phyloP scores from a whole-genome alignment of 2,797 vertebrate species.

The Scolopax rusticola region DNA sequence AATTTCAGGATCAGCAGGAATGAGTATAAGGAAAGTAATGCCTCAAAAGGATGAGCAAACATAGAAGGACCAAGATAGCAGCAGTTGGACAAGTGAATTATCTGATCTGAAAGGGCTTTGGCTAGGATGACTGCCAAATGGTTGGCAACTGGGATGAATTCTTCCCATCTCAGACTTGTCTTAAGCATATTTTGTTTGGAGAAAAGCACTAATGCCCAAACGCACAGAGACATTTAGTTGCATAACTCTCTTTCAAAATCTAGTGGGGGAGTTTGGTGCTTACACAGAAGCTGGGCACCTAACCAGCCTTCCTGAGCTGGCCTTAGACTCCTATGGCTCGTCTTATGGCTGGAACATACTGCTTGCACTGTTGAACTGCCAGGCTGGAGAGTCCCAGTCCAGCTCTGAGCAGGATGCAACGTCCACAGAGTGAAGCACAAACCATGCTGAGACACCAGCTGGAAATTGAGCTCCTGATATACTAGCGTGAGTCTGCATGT shows the following conservation, averaged over 20 bases:
- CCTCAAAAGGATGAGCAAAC: neutral
- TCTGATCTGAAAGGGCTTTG: neutral
- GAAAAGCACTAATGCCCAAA: constrained; percentile 1
- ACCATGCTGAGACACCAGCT: neutral
- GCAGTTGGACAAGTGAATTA: neutral
- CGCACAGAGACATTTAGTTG: neutral
- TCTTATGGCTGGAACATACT: neutral
- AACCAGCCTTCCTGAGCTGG: neutral
- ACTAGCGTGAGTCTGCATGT: neutral
- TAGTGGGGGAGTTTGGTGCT: neutral
- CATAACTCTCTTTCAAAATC: neutral
- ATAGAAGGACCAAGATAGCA: neutral
- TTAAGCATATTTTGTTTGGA: neutral
- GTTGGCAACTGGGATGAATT: neutral
- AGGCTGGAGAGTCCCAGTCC: neutral
- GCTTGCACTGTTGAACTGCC: neutral
- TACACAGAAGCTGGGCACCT: neutral
- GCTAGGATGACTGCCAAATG: constrained; percentile 6
- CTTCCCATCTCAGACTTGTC: neutral
- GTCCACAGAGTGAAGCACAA: neutral
- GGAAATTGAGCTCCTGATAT: neutral
- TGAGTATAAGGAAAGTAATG: neutral
- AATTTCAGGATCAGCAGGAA: neutral
- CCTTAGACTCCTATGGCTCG: neutral
- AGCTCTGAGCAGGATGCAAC: neutral